A percentile compares a stretch with the other conserved stretches of the same genome.
These are phyloP conservation scores for Conistra vaccinii DNA, from an alignment of 2,888 invertebrate species.

Conservation along the genomic window DNA sequence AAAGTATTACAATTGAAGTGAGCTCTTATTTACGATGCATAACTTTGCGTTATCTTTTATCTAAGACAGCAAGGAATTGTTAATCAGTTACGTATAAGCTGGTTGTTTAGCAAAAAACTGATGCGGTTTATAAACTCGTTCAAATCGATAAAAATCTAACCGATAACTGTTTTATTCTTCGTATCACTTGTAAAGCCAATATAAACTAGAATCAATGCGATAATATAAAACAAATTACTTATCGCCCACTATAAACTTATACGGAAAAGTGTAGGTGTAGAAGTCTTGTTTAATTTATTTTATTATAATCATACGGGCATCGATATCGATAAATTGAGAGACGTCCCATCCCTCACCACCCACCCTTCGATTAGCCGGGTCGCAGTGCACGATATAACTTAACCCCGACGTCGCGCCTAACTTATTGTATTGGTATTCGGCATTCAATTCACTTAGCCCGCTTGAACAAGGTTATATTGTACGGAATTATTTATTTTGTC, in stretches of 20 bases:
- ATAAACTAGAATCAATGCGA: slow-evolving; percentile 26
- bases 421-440: slow-evolving; percentile 75
- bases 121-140: slow-evolving; percentile 36
- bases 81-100: slow-evolving; percentile 42
- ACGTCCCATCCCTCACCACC: slow-evolving; percentile 76
- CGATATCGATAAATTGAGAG: slow-evolving; percentile 66
- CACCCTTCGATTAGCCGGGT: slow-evolving; percentile 84
- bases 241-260: slow-evolving; percentile 46
- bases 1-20: slow-evolving; percentile 47
- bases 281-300: slow-evolving; percentile 23
- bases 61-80: slow-evolving; percentile 49
- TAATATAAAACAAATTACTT: slow-evolving; percentile 27
- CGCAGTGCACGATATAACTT: slow-evolving; percentile 83
- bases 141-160: slow-evolving; percentile 34
- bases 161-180: slow-evolving; percentile 16
- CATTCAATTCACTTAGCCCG: slow-evolving; percentile 66
- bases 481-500: slow-evolving; percentile 59
- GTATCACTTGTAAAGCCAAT: slow-evolving; percentile 23
- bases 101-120: slow-evolving; percentile 20
- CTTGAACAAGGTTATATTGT: slow-evolving; percentile 50
- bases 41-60: slow-evolving; percentile 55
- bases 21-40: slow-evolving; percentile 51
- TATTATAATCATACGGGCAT: slow-evolving; percentile 59
- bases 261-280: slow-evolving; percentile 28
- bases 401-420: slow-evolving; percentile 79